A percentile compares a stretch with the other conserved stretches of the same genome.
Evolutionary conservation across 2,888 invertebrate species (phyloP).

Genomic region (Brachypterus glaber): DNA sequence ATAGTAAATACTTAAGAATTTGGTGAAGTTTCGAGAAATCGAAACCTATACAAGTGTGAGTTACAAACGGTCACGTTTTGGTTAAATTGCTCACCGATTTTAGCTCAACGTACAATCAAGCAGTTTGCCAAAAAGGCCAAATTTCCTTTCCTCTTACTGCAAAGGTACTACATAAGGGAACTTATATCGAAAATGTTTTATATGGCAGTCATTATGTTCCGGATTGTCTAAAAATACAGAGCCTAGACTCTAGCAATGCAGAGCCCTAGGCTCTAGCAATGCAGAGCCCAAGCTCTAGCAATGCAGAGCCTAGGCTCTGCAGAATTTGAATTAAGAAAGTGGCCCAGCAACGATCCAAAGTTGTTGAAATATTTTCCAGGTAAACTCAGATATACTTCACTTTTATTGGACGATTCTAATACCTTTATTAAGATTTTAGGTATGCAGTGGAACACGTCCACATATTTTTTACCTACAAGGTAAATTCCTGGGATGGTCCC

Average conservation of each 20-base stretch:
- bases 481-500: background rate
- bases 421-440: constrained; percentile 1
- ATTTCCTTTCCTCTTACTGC: background rate
- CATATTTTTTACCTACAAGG: constrained; percentile 1
- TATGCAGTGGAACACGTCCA: background rate
- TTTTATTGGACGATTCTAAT: background rate
- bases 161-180: background rate
- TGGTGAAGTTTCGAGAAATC: constrained; percentile 2
- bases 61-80: constrained; percentile 6
- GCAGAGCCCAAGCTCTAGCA: constrained; percentile 4
- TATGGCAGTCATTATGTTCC: constrained; percentile 1
- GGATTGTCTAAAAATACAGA: constrained; percentile 10
- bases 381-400: constrained; percentile 9
- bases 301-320: constrained; percentile 12
- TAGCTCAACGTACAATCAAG: constrained; percentile 2
- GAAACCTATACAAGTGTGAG: constrained; percentile 1
- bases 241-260: constrained; percentile 9
- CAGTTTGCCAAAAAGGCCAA: constrained; percentile 1
- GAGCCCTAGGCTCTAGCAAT: too few relatives aligned
- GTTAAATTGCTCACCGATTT: background rate
- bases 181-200: constrained; percentile 7
- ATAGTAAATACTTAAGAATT: constrained; percentile 5
- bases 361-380: constrained; percentile 1
- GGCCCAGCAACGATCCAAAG: constrained; percentile 3
- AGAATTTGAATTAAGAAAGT: constrained; percentile 14